phyloP scores from a whole-genome alignment of 1,140 invertebrate species.

The Caligus rogercresseyi region DNA sequence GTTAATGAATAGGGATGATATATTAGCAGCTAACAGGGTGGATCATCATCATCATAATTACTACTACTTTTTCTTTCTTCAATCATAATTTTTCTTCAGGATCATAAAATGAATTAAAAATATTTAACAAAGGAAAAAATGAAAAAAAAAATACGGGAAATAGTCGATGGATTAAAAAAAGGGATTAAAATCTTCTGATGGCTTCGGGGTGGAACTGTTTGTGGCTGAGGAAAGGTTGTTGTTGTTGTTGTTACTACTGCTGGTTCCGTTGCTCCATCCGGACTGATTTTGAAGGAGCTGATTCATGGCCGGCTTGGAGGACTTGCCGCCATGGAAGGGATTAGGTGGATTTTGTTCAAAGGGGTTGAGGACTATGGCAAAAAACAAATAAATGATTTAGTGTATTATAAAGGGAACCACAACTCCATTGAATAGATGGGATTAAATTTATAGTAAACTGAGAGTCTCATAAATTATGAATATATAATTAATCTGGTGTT shows the following conservation, averaged over 20 bases:
- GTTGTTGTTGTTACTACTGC: not conserved
- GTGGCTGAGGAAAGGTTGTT: too few relatives aligned
- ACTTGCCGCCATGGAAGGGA: constrained; percentile 13
- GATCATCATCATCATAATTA: too few relatives aligned
- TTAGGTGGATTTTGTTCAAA: constrained; percentile 14
- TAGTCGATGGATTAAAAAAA: not conserved
- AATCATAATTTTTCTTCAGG: too few relatives aligned
- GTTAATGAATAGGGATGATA: too few relatives aligned
- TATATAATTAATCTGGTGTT: too few relatives aligned
- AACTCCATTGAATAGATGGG: not conserved
- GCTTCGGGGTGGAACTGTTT: too few relatives aligned
- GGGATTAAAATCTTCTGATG: constrained; percentile 4
- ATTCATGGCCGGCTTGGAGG: constrained; percentile 14
- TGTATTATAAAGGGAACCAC: not conserved
- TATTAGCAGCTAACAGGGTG: too few relatives aligned
- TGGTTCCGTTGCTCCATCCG: not conserved
- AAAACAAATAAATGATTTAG: not conserved
- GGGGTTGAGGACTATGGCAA: constrained; percentile 8
- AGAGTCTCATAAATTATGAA: not conserved
- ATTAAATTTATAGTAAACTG: not conserved
- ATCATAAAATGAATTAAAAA: too few relatives aligned
- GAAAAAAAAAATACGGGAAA: not conserved
- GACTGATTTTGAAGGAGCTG: constrained; percentile 5
- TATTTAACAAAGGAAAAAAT: not conserved
- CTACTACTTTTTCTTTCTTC: too few relatives aligned